Evolutionary conservation across 2,888 invertebrate species (phyloP), one percentile per base, ranked within the genome.

Genomic region (Noctuana brunneofusca): DNA sequence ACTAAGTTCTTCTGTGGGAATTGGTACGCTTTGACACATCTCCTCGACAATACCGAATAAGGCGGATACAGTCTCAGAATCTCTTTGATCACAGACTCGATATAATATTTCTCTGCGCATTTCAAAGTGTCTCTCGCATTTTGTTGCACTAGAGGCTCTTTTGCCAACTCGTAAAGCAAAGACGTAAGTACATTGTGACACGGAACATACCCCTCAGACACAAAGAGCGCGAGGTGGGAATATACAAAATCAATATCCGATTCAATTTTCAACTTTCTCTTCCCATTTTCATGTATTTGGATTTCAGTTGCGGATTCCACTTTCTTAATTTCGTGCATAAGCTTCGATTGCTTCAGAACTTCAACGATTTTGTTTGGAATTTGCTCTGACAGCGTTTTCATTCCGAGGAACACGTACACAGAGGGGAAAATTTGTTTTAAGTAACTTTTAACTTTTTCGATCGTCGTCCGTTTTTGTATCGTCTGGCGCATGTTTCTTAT

Each of bases 351-450:
- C 50, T 79, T 68, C 5, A 86, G 65, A 60, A 67, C 64, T 20
- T 75, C 65, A 20, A 72, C 74, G n/a, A 79, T 75, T 74, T 79
- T 76, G 6, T 70, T 66, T n/a, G 80, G 76, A 22, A 79, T 77
- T 65, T 82, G 76, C 5, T 71, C 78, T 20, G 82, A 71, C 58
- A 85, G 64, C 18, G 83, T 80, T 20, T 73, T 73, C 48, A 87
- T 66, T 48, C 86, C 83, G 48, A 90, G 79, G 53, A 80, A 67
- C 58, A 79, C 73, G 66, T 85, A 91, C 58, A 91, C 65, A 1
- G 89, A 90, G 0, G 91, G 91, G 59, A 90, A 90, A 65, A 91
- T 78, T 64, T 83, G 80, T 66, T 84, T 89, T 67, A 89, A 71
- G 72, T 90, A 91, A 70, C 83, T 87, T 68, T 84, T 88, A 52